Evolutionary conservation across 2,113 vertebrate genomes (phyloP), one percentile per base, ranked within the genome.

Genomic region (Ctenodactylus gundi): DNA sequence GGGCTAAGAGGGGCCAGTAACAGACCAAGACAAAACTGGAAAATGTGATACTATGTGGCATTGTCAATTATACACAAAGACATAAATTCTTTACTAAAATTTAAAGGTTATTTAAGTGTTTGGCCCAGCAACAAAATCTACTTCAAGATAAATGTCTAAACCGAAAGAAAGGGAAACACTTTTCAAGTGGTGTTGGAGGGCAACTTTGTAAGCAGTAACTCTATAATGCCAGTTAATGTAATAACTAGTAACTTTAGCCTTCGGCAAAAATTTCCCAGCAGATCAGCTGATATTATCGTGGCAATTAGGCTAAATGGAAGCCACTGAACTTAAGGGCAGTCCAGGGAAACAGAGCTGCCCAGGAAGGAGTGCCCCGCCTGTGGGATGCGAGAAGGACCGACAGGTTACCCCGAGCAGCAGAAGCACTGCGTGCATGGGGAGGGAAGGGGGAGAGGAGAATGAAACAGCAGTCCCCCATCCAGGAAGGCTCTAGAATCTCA

Each of bases 381-480:
- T n/a, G 11, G 5, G 7, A 10, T 25, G n/a, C 14, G 18, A 41
- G 15, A n/a, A 2, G 51, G 67, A 18, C 7, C n/a, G 41, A 62
- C 9, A 1, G 2, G 0, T 0, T 31, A 2, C 7, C 27, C 10
- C 7, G 34, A n/a, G 49, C 2, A n/a, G 11, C 1, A 55, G 34
- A 21, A 36, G 10, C n/a, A 44, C 2, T 21, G 17, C n/a, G n/a
- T n/a, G n/a, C n/a, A n/a, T n/a, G 1, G 36, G 4, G 0, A 1
- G 0, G 4, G 39, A 21, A n/a, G 23, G 7, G 2, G 17, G 1
- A 7, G 4, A 36, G 49, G 2, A 7, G n/a, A 7, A 0, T 27
- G 67, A 57, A 41, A 55, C 60, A 23, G 4, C 7, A n/a, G 31
- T 49, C 85, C 53, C 53, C 14, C 0, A 15, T 41, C 21, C 39